A percentile compares a stretch with the other conserved stretches of the same genome.
Conservation (phyloP, 1,140 invertebrate species). For the Procambarus clarkii region DNA sequence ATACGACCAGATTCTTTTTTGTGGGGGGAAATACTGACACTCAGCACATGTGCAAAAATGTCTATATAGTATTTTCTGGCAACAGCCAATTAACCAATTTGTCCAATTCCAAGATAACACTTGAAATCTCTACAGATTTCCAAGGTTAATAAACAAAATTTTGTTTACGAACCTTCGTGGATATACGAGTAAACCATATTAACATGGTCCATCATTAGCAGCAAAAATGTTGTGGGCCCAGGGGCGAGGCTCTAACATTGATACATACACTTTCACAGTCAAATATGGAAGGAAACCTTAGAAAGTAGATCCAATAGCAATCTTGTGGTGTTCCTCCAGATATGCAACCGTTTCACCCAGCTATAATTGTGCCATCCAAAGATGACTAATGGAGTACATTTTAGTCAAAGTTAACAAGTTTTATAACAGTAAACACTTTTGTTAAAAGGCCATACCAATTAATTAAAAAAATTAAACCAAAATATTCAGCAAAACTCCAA, state of each 20-base stretch:
- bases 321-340: no score
- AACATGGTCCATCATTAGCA: neutral
- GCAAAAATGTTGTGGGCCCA: neutral
- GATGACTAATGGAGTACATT: no score
- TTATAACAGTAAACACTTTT: no score
- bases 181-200: neutral
- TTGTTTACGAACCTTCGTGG: neutral
- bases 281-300: no score
- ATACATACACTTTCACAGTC: no score
- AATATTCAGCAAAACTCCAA: no score
- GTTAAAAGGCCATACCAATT: no score
- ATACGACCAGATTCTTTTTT: neutral
- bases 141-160: neutral
- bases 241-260: neutral
- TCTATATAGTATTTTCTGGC: neutral
- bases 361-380: no score
- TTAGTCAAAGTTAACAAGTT: no score
- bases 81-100: neutral
- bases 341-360: no score
- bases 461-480: no score
- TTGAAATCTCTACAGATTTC: neutral
- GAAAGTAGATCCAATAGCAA: no score
- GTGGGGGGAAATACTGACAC: neutral
- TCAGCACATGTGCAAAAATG: conserved; percentile 29
- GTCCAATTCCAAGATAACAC: neutral